phyloP scores from a whole-genome alignment of 2,113 vertebrate species.

The Alces alces region DNA sequence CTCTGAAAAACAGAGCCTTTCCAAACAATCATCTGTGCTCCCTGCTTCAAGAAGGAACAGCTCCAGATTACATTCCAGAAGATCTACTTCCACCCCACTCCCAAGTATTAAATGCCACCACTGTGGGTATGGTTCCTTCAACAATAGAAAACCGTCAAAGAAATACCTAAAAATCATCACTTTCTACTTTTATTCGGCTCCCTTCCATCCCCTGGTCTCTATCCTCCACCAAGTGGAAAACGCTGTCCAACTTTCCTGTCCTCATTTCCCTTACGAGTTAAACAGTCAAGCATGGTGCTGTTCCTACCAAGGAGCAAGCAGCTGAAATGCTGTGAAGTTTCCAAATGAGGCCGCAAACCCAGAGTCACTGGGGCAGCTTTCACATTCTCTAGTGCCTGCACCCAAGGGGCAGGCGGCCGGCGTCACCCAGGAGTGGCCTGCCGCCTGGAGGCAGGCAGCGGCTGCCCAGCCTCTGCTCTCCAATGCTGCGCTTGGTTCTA shows the following conservation, averaged over 20 bases:
- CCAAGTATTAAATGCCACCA: neutral
- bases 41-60: neutral
- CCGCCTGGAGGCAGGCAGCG: slow-evolving; percentile 73
- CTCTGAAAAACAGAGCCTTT: neutral
- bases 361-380: slow-evolving; percentile 66
- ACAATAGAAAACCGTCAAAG: neutral
- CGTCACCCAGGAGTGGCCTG: slow-evolving; percentile 74
- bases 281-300: slow-evolving; percentile 51
- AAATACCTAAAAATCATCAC: neutral
- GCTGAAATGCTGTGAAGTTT: slow-evolving; percentile 80
- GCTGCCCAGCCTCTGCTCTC: slow-evolving; percentile 68
- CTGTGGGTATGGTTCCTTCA: neutral
- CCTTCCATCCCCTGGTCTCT: neutral
- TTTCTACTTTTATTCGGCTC: neutral
- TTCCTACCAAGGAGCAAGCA: slow-evolving; percentile 73
- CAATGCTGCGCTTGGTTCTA: slow-evolving; percentile 75
- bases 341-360: slow-evolving; percentile 77
- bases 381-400: slow-evolving; percentile 63
- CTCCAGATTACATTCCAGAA: neutral
- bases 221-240: slow-evolving; percentile 44
- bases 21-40: neutral
- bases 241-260: slow-evolving; percentile 65
- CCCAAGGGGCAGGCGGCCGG: slow-evolving; percentile 71
- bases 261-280: slow-evolving; percentile 69
- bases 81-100: neutral